Evolutionary conservation across 2,113 vertebrate species (phyloP).

Genomic region (Ophiodon elongatus): DNA sequence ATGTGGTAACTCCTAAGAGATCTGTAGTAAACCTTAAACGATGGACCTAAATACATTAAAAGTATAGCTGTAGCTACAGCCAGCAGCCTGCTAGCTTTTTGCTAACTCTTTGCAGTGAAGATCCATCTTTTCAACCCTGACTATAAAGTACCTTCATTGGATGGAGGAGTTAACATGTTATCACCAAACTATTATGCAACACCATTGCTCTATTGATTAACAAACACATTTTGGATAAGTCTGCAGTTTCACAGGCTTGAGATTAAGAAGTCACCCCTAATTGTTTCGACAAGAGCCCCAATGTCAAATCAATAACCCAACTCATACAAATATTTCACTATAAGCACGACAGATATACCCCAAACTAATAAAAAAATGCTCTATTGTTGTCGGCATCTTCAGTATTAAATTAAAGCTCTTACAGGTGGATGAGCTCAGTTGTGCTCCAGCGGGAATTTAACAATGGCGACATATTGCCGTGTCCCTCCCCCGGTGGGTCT

Average conservation of each 20-base stretch:
- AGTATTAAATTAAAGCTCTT: slow-evolving; percentile 25
- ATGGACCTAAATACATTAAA: neutral
- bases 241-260: neutral
- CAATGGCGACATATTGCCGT: slow-evolving; percentile 36
- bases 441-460: slow-evolving; percentile 44
- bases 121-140: neutral
- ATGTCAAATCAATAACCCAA: neutral
- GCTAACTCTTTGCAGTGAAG: neutral
- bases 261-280: neutral
- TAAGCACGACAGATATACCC: neutral
- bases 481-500: slow-evolving; percentile 30
- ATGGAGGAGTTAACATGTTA: neutral
- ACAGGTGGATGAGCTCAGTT: slow-evolving; percentile 68
- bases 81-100: no score
- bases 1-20: no score
- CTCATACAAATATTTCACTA: neutral
- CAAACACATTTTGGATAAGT: neutral
- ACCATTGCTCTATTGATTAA: neutral
- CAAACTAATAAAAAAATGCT: slow-evolving; percentile 21
- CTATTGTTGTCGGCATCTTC: slow-evolving; percentile 24
- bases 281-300: neutral
- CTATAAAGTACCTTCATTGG: neutral
- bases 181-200: neutral
- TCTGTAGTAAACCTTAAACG: neutral
- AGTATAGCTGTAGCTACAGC: neutral